Evolutionary conservation across 2,888 invertebrate genomes (phyloP).

Genomic region (Lepidochitona cinerea): DNA sequence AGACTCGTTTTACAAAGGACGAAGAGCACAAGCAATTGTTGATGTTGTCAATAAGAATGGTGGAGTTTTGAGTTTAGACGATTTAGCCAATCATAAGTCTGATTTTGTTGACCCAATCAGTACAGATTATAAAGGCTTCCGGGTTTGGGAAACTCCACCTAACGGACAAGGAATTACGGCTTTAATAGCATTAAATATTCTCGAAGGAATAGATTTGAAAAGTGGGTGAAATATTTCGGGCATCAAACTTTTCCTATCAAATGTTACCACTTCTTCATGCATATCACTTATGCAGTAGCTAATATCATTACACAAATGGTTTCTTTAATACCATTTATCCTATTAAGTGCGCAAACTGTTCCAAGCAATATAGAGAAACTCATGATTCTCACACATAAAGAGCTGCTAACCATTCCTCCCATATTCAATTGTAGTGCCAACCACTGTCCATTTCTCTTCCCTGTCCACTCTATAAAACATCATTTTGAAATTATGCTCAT

Average conservation of each 20-base stretch:
- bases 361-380: no score
- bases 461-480: no score
- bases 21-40: conserved; percentile 59
- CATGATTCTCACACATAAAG: no score
- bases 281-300: no score
- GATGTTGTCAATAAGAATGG: conserved; percentile 57
- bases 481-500: no score
- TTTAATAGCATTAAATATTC: conserved; percentile 67
- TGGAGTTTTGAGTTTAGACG: conserved; percentile 63
- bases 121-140: conserved; percentile 55
- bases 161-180: conserved; percentile 71
- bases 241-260: not conserved
- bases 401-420: no score
- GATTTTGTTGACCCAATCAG: conserved; percentile 60
- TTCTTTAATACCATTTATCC: not conserved
- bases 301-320: not conserved
- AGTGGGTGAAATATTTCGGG: conserved; percentile 33
- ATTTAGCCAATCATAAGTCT: conserved; percentile 54
- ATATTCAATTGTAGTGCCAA: no score
- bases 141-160: conserved; percentile 70
- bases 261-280: not conserved
- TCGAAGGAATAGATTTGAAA: conserved; percentile 67
- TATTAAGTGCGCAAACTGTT: no score
- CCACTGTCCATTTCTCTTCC: no score
- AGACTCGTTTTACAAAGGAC: conserved; percentile 63